phyloP scores from a whole-genome alignment of 2,888 invertebrate genomes.

The Apamea anceps region DNA sequence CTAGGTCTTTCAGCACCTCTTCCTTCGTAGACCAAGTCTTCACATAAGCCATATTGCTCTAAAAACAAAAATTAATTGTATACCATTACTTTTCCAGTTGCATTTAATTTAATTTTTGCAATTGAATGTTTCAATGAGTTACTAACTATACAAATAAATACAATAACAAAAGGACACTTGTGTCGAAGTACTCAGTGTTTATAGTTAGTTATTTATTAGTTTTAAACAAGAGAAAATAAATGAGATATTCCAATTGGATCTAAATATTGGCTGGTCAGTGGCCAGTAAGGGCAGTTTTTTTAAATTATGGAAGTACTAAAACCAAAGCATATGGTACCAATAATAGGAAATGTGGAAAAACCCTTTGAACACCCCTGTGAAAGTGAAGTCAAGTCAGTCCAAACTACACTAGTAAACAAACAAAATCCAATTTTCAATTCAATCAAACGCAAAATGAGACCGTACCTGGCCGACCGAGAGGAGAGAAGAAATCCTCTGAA shows the following conservation, averaged over 20 bases:
- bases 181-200: background rate
- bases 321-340: background rate
- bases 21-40: constrained; percentile 75
- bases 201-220: background rate
- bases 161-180: background rate
- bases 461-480: background rate
- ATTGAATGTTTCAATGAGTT: background rate
- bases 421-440: constrained; percentile 1
- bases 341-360: background rate
- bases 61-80: background rate
- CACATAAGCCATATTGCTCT: constrained; percentile 43
- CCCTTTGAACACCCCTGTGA: background rate
- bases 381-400: background rate
- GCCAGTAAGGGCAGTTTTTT: background rate
- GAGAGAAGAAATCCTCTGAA: no score
- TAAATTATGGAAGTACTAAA: background rate
- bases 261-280: background rate
- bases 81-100: background rate
- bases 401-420: background rate
- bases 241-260: background rate
- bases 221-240: background rate
- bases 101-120: background rate
- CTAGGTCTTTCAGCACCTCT: constrained; percentile 77
- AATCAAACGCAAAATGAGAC: background rate
- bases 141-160: background rate